phyloP scores from a whole-genome alignment of 2,888 invertebrate genomes.

The Drosophila fungiperda region DNA sequence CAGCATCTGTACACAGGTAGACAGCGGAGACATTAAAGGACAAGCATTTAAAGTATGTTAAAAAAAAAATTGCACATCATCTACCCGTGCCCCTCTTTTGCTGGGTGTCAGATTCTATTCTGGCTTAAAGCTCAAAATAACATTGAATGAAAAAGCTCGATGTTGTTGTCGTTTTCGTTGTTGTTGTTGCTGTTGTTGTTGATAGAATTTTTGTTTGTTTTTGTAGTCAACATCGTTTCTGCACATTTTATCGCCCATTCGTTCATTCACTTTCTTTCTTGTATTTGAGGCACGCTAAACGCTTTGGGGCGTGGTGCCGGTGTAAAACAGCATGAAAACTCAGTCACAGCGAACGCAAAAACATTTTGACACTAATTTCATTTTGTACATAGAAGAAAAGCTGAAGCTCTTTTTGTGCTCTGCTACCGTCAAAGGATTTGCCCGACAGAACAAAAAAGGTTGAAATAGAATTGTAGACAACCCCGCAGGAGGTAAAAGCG shows the following conservation, averaged over 20 bases:
- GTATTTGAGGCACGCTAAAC: conserved; percentile 68
- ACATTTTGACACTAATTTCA: conserved; percentile 80
- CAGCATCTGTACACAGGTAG: conserved; percentile 19
- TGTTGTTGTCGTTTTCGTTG: conserved; percentile 44
- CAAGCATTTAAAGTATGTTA: conserved; percentile 62
- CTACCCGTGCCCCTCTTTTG: conserved; percentile 9
- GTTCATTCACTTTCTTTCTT: conserved; percentile 52
- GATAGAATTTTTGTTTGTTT: conserved; percentile 23
- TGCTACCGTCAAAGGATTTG: conserved; percentile 73
- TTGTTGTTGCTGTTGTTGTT: conserved; percentile 44
- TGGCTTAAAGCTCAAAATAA: conserved; percentile 69
- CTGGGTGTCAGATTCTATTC: conserved; percentile 66
- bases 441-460: conserved; percentile 60
- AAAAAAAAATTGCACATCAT: conserved; percentile 65
- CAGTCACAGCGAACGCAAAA: conserved; percentile 77
- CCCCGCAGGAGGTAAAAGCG: conserved; percentile 52
- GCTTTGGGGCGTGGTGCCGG: conserved; percentile 76
- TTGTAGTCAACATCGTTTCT: conserved; percentile 54
- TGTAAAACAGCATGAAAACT: conserved; percentile 79
- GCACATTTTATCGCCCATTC: conserved; percentile 75
- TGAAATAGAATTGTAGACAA: conserved; percentile 71
- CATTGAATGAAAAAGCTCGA: conserved; percentile 68
- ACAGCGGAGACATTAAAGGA: conserved; percentile 29
- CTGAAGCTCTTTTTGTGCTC: conserved; percentile 52
- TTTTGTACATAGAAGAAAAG: conserved; percentile 75